Evolutionary conservation across 2,113 vertebrate species (phyloP).

Genomic region (Xerus inauris): DNA sequence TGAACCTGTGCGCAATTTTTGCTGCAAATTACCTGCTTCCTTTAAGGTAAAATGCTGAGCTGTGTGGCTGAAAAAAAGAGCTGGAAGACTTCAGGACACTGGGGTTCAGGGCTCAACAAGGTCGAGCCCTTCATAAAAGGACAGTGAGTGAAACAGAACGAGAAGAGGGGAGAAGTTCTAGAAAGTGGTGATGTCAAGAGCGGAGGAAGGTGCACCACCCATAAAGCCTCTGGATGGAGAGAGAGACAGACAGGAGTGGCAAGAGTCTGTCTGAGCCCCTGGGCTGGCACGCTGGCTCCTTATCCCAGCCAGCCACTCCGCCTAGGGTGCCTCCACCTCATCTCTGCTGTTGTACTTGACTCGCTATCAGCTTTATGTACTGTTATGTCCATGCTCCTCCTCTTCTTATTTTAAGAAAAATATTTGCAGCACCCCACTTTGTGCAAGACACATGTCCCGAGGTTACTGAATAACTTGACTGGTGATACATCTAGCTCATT

Average conservation of each 20-base stretch:
- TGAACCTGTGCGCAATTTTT: slow-evolving; percentile 69
- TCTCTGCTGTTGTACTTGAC: neutral
- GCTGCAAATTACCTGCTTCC: slow-evolving; percentile 72
- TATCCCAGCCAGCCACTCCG: neutral
- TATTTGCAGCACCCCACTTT: neutral
- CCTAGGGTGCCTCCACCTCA: neutral
- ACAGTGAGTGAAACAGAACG: neutral
- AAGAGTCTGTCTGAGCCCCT: neutral
- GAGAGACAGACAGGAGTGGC: neutral
- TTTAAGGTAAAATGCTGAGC: slow-evolving; percentile 64
- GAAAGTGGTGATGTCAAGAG: neutral
- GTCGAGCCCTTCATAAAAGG: neutral
- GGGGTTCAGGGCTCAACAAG: neutral
- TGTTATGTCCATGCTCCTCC: neutral
- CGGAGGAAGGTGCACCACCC: neutral
- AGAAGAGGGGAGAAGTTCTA: neutral
- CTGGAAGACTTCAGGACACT: neutral
- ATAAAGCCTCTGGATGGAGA: neutral
- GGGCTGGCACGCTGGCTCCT: neutral
- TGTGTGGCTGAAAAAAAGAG: neutral
- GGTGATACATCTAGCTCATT: neutral
- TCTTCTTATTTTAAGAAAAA: neutral
- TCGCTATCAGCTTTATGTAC: neutral
- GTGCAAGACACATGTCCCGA: neutral
- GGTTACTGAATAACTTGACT: neutral